Conservation (phyloP, 2,888 invertebrate species). For the Nymphalis c-album region DNA sequence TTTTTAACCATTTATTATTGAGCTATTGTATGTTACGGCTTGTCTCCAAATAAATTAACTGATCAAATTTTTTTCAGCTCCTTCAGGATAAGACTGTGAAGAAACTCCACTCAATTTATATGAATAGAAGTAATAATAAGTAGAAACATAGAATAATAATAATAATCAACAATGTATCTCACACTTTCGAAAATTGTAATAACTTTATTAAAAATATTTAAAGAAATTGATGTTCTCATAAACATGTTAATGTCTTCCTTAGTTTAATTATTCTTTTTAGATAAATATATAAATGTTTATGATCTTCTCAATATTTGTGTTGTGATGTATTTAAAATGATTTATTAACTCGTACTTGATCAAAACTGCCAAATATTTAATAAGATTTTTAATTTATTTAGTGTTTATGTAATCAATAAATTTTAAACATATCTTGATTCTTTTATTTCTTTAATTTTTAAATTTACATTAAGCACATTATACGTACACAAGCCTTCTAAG, state of each 20-base stretch:
- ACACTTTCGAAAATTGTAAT: conserved; percentile 6
- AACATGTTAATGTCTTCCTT: conserved; percentile 35
- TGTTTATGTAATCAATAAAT: conserved; percentile 23
- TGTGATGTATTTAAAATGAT: conserved; percentile 32
- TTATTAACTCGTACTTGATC: conserved; percentile 29
- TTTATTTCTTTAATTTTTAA: no score
- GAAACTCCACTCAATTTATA: conserved; percentile 25
- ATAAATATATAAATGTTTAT: conserved; percentile 30
- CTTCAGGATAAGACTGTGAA: conserved; percentile 81
- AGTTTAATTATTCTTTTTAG: conserved; percentile 38
- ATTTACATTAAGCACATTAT: no score
- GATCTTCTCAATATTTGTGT: conserved; percentile 28
- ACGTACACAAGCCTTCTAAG: no score
- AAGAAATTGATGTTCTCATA: conserved; percentile 19
- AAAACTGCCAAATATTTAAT: conserved; percentile 37
- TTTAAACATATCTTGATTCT: not conserved
- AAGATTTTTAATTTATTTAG: conserved; percentile 19
- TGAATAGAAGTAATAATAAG: no score
- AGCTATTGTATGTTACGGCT: no score
- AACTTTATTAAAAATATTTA: conserved; percentile 3
- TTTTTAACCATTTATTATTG: no score
- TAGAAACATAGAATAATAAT: conserved; percentile 7
- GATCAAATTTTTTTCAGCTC: conserved; percentile 70
- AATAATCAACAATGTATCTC: conserved; percentile 20
- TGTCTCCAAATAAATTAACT: no score